phyloP scores from a whole-genome alignment of 2,888 invertebrate genomes.

The Meganola albula region DNA sequence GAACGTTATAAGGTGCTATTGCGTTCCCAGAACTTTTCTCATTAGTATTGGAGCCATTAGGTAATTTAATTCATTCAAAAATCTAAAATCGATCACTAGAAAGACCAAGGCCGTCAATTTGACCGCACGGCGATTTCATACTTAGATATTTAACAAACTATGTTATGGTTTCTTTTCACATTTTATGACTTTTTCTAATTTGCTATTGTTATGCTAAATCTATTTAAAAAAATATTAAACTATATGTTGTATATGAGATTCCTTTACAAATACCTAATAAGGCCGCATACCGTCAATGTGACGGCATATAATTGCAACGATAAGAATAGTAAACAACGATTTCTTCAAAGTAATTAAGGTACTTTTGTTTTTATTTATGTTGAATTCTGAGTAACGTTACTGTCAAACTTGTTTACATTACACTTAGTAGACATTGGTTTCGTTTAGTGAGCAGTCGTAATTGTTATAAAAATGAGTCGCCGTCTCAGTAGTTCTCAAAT shows the following conservation, averaged over 20 bases:
- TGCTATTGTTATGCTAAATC: slow-evolving; percentile 4
- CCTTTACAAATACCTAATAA: slow-evolving; percentile 12
- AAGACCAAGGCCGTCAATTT: slow-evolving; percentile 7
- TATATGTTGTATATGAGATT: slow-evolving; percentile 10
- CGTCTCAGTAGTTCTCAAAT: neutral
- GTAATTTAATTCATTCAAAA: no score
- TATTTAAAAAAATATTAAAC: slow-evolving; percentile 8
- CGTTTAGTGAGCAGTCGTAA: slow-evolving; percentile 5
- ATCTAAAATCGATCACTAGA: no score
- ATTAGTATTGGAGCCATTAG: neutral
- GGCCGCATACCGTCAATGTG: slow-evolving; percentile 12
- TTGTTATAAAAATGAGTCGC: slow-evolving; percentile 8
- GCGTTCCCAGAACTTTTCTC: no score
- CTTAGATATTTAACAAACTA: slow-evolving; percentile 9
- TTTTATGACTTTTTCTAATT: slow-evolving; percentile 7
- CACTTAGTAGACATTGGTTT: slow-evolving; percentile 3
- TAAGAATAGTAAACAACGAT: slow-evolving; percentile 8
- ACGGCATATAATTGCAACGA: slow-evolving; percentile 6
- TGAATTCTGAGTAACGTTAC: slow-evolving; percentile 6
- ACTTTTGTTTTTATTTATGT: slow-evolving; percentile 7
- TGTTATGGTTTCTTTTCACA: slow-evolving; percentile 10
- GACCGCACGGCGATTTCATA: slow-evolving; percentile 9
- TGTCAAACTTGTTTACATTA: neutral
- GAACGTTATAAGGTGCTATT: no score
- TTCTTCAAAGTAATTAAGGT: slow-evolving; percentile 6